Conservation (phyloP, 1,140 invertebrate genomes). For the Drosophila saltans region DNA sequence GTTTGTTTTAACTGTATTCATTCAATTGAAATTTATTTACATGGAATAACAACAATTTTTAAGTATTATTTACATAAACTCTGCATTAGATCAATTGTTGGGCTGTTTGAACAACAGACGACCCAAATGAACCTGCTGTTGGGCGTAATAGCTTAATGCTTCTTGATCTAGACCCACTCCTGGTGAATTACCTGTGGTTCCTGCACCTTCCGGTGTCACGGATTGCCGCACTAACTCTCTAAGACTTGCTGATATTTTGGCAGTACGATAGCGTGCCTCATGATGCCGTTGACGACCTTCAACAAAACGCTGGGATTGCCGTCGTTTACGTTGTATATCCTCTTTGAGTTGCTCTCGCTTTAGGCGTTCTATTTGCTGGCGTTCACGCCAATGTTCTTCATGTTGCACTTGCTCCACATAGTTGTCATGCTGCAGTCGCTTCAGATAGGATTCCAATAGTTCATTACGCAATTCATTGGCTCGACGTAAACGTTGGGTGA, state of each 20-base stretch:
- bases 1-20: conserved; percentile 6
- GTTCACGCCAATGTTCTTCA: conserved; percentile 78
- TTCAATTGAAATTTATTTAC: conserved; percentile 58
- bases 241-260: conserved; percentile 79
- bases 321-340: conserved; percentile 65
- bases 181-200: background rate
- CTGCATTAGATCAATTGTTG: background rate
- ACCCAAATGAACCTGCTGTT: conserved; percentile 58
- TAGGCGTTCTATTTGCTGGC: conserved; percentile 59
- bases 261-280: conserved; percentile 66
- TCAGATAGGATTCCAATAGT: conserved; percentile 64
- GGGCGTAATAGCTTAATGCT: conserved; percentile 42
- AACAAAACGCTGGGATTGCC: conserved; percentile 69
- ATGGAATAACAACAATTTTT: conserved; percentile 54
- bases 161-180: conserved; percentile 32
- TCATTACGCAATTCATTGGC: conserved; percentile 69
- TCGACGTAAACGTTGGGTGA: conserved; percentile 66
- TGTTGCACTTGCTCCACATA: conserved; percentile 76
- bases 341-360: conserved; percentile 65
- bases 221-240: conserved; percentile 77
- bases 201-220: conserved; percentile 65
- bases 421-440: conserved; percentile 76
- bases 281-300: conserved; percentile 63
- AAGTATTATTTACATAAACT: conserved; percentile 16
- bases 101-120: conserved; percentile 56